A percentile compares a stretch with the other conserved stretches of the same genome.
phyloP scores from a whole-genome alignment of 1,140 invertebrate species.

The Aphis gossypii region DNA sequence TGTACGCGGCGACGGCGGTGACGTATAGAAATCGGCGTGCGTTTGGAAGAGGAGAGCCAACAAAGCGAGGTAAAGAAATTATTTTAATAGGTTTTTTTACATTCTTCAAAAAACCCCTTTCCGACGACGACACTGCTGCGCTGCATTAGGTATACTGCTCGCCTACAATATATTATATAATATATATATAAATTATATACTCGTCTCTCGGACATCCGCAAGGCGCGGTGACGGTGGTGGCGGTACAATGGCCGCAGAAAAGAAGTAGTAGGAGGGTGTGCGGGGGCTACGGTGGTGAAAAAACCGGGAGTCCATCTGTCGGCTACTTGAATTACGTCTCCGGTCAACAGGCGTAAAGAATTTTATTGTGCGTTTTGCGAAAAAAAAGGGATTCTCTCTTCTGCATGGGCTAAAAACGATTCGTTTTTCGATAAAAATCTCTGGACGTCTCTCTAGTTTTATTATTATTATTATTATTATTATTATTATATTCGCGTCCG shows the following conservation, averaged over 20 bases:
- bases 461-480: conserved; percentile 50
- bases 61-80: conserved; percentile 38
- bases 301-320: conserved; percentile 49
- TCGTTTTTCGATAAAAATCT: conserved; percentile 57
- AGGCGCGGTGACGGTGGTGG: not conserved
- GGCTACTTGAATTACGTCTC: conserved; percentile 58
- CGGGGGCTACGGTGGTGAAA: not conserved
- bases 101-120: conserved; percentile 39
- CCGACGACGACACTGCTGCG: conserved; percentile 37
- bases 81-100: conserved; percentile 38
- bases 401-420: conserved; percentile 54
- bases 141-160: not conserved
- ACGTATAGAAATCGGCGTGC: conserved; percentile 33
- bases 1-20: not conserved
- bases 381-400: conserved; percentile 45
- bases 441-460: conserved; percentile 39
- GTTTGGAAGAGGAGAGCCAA: not conserved
- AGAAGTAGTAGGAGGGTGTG: not conserved
- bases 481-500: conserved; percentile 42
- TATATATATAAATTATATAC: not conserved
- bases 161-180: not conserved
- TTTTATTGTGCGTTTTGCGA: conserved; percentile 56
- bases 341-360: conserved; percentile 58
- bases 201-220: conserved; percentile 49
- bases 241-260: conserved; percentile 29